Percentiles rank a stretch among this genome's conserved stretches.
These are phyloP conservation scores for Drosophila subquinaria DNA, from an alignment of 2,888 invertebrate species.

Conservation along the genomic window DNA sequence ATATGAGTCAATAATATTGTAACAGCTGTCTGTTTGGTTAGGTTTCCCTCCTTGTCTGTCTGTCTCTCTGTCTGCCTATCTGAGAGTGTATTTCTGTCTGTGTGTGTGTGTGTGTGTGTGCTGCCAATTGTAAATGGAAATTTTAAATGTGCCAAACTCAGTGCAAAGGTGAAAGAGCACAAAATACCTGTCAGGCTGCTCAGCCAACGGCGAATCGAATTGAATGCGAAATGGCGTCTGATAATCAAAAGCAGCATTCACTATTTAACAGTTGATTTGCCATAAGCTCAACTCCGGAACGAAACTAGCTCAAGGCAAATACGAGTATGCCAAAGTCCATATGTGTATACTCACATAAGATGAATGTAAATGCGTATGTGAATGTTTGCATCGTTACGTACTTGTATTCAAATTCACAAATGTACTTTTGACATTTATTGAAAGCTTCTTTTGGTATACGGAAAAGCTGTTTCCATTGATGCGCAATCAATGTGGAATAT, in stretches of 20 bases:
- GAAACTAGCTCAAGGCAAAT: constrained; percentile 8
- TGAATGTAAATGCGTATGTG: background rate
- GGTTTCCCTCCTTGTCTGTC: constrained; percentile 25
- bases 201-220: constrained; percentile 28
- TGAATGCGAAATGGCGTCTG: constrained; percentile 34
- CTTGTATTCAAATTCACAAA: background rate
- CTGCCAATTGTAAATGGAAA: constrained; percentile 69
- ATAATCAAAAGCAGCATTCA: constrained; percentile 55
- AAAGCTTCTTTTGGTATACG: background rate
- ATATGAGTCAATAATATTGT: constrained; percentile 80
- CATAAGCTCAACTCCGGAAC: constrained; percentile 21
- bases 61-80: constrained; percentile 3
- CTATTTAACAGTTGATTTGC: constrained; percentile 67
- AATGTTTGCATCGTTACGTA: background rate
- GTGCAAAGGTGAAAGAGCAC: constrained; percentile 43
- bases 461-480: background rate
- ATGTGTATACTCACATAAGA: background rate
- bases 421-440: constrained; percentile 7
- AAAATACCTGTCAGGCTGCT: constrained; percentile 33
- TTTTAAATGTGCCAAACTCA: constrained; percentile 61
- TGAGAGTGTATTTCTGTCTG: background rate
- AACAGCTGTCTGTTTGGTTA: constrained; percentile 71
- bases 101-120: constrained; percentile 8
- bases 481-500: background rate
- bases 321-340: background rate